Evolutionary conservation across 2,888 invertebrate species (phyloP).

Genomic region (Machimus atricapillus): DNA sequence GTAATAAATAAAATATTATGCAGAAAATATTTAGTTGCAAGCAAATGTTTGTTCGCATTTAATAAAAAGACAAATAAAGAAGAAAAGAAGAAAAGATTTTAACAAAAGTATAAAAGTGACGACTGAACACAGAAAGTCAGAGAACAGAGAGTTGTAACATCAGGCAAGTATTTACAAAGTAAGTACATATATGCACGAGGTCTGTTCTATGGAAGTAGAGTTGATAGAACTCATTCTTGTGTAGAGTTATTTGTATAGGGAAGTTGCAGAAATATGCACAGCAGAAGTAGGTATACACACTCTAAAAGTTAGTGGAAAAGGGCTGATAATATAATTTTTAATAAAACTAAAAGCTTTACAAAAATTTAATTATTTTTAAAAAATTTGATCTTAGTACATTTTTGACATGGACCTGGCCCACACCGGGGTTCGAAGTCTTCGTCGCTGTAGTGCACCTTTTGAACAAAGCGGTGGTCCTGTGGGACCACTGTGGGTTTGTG

Average conservation of each 20-base stretch:
- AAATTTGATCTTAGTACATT: slow-evolving; percentile 59
- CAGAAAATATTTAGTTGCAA: not conserved
- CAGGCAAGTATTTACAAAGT: slow-evolving; percentile 8
- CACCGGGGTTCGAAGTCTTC: slow-evolving; percentile 81
- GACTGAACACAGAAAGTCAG: not conserved
- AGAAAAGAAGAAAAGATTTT: not conserved
- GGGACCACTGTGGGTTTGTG: slow-evolving; percentile 63
- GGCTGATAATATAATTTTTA: not conserved
- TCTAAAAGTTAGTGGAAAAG: slow-evolving; percentile 20
- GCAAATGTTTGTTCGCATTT: not conserved
- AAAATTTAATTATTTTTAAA: not conserved
- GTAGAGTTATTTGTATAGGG: slow-evolving; percentile 1
- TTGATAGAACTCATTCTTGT: slow-evolving; percentile 34
- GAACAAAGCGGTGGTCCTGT: slow-evolving; percentile 62
- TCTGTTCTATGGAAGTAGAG: slow-evolving; percentile 34
- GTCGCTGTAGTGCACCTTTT: slow-evolving; percentile 70
- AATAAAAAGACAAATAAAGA: not conserved
- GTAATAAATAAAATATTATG: not conserved
- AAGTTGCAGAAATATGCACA: slow-evolving; percentile 20
- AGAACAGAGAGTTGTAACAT: slow-evolving; percentile 2
- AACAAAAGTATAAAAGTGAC: not conserved
- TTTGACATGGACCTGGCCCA: slow-evolving; percentile 79
- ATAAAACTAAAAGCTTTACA: slow-evolving; percentile 23
- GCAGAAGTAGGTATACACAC: slow-evolving; percentile 29
- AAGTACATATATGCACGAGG: slow-evolving; percentile 9